phyloP scores from a whole-genome alignment of 2,888 invertebrate genomes.

The Prenolepis imparis region DNA sequence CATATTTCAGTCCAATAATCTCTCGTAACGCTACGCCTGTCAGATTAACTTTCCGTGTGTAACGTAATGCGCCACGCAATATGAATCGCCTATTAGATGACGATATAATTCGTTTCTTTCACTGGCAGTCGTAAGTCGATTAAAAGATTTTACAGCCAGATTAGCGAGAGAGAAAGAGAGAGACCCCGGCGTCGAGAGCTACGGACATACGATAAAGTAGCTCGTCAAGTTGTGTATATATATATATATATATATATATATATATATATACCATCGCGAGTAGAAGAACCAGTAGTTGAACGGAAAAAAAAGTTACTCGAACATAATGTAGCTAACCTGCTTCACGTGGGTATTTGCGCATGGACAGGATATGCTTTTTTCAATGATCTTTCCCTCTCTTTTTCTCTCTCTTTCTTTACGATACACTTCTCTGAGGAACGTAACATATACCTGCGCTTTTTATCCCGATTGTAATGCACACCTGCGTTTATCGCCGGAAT shows the following conservation, averaged over 20 bases:
- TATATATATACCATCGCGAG: conserved; percentile 24
- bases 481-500: conserved; percentile 22
- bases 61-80: conserved; percentile 11
- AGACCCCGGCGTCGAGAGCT: conserved; percentile 1
- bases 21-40: conserved; percentile 1
- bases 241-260: too few relatives aligned
- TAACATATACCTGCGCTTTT: conserved; percentile 37
- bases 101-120: conserved; percentile 28
- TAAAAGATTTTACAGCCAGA: conserved; percentile 45
- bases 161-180: conserved; percentile 10
- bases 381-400: background rate
- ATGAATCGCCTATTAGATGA: conserved; percentile 34
- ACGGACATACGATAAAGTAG: conserved; percentile 9
- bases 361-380: conserved; percentile 37
- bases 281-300: conserved; percentile 41
- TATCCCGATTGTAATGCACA: conserved; percentile 15
- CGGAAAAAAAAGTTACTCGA: conserved; percentile 47
- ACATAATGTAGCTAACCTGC: conserved; percentile 45
- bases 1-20: background rate
- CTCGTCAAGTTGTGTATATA: conserved; percentile 39
- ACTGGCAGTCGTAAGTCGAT: conserved; percentile 15
- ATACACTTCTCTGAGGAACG: background rate
- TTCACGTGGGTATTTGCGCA: conserved; percentile 27
- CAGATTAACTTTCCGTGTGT: conserved; percentile 14
- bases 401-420: background rate